These are phyloP conservation scores for Chunga burmeisteri DNA, from an alignment of 2,113 vertebrate genomes.

Conservation along the genomic window DNA sequence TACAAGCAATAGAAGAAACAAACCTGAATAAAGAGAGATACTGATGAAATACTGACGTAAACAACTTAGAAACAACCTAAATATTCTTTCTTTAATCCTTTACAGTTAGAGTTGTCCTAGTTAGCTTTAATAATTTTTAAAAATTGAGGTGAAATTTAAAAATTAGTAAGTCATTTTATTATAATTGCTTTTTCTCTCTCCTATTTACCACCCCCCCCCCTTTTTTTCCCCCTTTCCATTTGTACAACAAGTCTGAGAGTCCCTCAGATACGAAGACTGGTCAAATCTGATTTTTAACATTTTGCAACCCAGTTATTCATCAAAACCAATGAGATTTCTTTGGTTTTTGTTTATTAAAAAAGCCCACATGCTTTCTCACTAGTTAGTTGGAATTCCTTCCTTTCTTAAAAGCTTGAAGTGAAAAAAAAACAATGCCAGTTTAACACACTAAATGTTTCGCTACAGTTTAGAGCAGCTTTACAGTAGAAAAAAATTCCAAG, in stretches of 20 bases:
- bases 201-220: neutral
- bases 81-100: neutral
- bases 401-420: neutral
- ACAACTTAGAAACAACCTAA: neutral
- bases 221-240: neutral
- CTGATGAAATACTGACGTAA: neutral
- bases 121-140: neutral
- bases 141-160: neutral
- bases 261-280: neutral
- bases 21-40: neutral
- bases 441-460: neutral
- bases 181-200: neutral
- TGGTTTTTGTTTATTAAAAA: neutral
- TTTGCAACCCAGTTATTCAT: neutral
- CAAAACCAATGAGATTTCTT: neutral
- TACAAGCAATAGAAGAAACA: neutral
- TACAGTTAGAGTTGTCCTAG: neutral
- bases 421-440: neutral
- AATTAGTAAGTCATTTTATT: neutral
- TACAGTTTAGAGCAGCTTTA: neutral
- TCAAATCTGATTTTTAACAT: neutral
- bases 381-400: neutral
- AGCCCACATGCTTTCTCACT: neutral
- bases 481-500: neutral
- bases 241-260: neutral